Percentiles rank a stretch among this genome's conserved stretches.
Evolutionary conservation across 92 coral and sea anemone genomes (phyloP).

Genomic region (Parazoanthus swiftii): DNA sequence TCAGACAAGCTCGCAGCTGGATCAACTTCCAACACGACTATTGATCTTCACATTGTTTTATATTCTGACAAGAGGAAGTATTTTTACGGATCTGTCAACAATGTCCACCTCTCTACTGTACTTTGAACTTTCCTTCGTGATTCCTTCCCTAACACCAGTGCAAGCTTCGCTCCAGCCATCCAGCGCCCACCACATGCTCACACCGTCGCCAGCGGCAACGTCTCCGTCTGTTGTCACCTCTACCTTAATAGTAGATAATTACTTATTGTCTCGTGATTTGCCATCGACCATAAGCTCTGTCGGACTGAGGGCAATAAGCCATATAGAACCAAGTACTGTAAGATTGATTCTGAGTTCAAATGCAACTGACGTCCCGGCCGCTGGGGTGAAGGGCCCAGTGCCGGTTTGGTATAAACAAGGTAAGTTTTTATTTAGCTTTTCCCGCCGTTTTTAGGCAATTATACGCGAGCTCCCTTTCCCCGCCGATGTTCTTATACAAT

Average conservation of each 20-base stretch:
- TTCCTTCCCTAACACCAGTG: conserved; percentile 2
- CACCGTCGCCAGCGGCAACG: conserved; percentile 16
- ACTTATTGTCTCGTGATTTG: neutral
- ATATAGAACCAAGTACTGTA: neutral
- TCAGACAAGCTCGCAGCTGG: neutral
- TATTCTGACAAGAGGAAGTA: conserved; percentile 15
- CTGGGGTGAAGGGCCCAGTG: neutral
- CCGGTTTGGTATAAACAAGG: conserved; percentile 31
- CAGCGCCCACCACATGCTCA: neutral
- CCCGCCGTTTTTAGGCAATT: neutral
- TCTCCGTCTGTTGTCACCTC: neutral
- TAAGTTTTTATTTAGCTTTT: neutral
- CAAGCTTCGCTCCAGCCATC: neutral
- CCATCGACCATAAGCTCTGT: neutral
- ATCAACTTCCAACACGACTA: neutral
- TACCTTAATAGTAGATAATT: neutral
- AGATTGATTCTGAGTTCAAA: neutral
- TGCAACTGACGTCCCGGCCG: neutral
- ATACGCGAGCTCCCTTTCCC: neutral
- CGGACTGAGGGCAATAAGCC: neutral
- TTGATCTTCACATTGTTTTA: neutral
- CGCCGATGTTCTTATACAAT: neutral
- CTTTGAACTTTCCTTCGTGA: neutral
- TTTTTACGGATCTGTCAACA: conserved; percentile 12
- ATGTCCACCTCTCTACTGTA: conserved; percentile 15